phyloP scores from a whole-genome alignment of 2,797 vertebrate genomes.

The Pantherophis alleghaniensis region DNA sequence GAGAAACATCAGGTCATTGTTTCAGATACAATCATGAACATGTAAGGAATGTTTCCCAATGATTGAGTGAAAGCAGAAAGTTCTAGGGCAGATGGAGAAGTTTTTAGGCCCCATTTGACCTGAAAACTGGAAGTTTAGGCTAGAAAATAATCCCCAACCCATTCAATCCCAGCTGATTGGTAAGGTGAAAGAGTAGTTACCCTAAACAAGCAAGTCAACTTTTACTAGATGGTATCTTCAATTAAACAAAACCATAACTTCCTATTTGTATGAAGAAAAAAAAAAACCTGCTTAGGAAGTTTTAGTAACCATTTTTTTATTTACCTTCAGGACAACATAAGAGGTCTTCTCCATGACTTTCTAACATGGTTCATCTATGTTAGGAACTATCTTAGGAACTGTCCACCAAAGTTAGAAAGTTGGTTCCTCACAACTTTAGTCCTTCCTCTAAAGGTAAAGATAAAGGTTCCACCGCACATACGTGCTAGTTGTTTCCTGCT shows the following conservation, averaged over 20 bases:
- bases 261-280: neutral
- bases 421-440: neutral
- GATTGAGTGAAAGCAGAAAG: too few relatives aligned
- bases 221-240: neutral
- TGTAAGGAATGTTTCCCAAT: neutral
- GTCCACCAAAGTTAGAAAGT: neutral
- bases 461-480: too few relatives aligned
- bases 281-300: neutral
- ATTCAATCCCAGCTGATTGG: neutral
- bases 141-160: neutral
- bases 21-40: neutral
- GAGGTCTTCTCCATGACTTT: neutral
- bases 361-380: neutral
- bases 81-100: neutral
- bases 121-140: neutral
- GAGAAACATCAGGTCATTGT: neutral
- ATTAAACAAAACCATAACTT: neutral
- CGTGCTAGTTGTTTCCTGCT: too few relatives aligned
- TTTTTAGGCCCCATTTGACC: neutral
- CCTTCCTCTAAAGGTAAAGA: neutral
- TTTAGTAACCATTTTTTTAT: neutral
- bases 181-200: neutral
- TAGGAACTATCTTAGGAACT: neutral
- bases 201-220: neutral
- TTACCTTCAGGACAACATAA: neutral